These are phyloP conservation scores for Papilio protenor DNA, from an alignment of 2,888 invertebrate species.

Conservation along the genomic window DNA sequence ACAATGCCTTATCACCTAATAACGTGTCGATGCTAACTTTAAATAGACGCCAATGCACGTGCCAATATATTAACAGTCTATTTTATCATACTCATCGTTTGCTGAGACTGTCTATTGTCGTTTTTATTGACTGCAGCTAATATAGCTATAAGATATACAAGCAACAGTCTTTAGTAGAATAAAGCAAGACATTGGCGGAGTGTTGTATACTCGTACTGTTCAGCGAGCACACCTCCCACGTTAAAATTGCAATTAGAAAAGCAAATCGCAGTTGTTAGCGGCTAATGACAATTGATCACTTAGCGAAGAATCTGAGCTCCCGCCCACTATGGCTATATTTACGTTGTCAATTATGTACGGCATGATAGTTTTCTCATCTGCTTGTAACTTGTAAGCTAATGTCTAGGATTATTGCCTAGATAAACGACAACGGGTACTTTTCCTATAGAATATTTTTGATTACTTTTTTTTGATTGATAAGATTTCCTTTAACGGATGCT, in stretches of 20 bases:
- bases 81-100: background rate
- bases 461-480: background rate
- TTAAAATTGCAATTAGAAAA: background rate
- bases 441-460: background rate
- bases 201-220: background rate
- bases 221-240: background rate
- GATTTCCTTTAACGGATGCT: background rate
- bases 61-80: slow-evolving; percentile 5
- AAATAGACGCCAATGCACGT: slow-evolving; percentile 17
- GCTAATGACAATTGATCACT: background rate
- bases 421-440: background rate
- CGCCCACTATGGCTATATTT: background rate
- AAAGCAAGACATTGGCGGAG: background rate
- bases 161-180: background rate
- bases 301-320: background rate
- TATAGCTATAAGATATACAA: background rate
- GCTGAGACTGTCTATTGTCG: background rate
- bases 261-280: background rate
- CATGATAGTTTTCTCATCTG: background rate
- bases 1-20: slow-evolving; percentile 23
- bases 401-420: background rate
- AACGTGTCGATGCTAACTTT: slow-evolving; percentile 19
- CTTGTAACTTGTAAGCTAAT: background rate
- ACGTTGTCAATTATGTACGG: background rate
- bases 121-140: background rate